Percentiles rank a stretch among this genome's conserved stretches.
These are phyloP conservation scores for Agonopterix arenella DNA, from an alignment of 2,888 invertebrate genomes.

Conservation along the genomic window DNA sequence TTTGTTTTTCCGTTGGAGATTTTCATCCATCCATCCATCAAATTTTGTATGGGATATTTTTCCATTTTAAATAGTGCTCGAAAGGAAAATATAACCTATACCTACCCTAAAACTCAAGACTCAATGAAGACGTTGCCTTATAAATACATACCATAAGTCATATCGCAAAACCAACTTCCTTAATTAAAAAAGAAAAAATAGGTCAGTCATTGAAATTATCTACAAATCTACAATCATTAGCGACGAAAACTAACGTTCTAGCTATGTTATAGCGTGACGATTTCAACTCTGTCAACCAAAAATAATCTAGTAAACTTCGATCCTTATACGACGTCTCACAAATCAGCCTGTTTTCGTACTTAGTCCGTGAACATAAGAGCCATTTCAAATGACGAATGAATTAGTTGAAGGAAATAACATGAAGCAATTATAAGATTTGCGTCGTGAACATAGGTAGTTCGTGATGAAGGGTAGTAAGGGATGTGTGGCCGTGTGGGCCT, in stretches of 20 bases:
- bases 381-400: neutral
- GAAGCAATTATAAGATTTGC: constrained; percentile 8
- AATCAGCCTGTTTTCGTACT: too few relatives aligned
- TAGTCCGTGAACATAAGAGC: too few relatives aligned
- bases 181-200: constrained; percentile 5
- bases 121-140: too few relatives aligned
- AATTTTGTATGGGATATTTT: too few relatives aligned
- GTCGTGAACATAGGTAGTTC: constrained; percentile 12
- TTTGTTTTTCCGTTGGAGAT: too few relatives aligned
- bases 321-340: too few relatives aligned
- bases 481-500: constrained; percentile 17
- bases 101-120: too few relatives aligned
- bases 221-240: constrained; percentile 3
- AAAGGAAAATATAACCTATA: too few relatives aligned
- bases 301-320: neutral
- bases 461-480: constrained; percentile 21
- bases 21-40: too few relatives aligned
- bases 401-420: constrained; percentile 2
- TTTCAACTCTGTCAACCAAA: constrained; percentile 5
- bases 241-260: neutral
- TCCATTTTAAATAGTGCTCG: too few relatives aligned
- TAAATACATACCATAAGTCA: too few relatives aligned
- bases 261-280: constrained; percentile 12
- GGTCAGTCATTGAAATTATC: constrained; percentile 15
- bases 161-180: too few relatives aligned